These are phyloP conservation scores for Sarcophaga bullata DNA, from an alignment of 1,140 invertebrate genomes.

Conservation along the genomic window DNA sequence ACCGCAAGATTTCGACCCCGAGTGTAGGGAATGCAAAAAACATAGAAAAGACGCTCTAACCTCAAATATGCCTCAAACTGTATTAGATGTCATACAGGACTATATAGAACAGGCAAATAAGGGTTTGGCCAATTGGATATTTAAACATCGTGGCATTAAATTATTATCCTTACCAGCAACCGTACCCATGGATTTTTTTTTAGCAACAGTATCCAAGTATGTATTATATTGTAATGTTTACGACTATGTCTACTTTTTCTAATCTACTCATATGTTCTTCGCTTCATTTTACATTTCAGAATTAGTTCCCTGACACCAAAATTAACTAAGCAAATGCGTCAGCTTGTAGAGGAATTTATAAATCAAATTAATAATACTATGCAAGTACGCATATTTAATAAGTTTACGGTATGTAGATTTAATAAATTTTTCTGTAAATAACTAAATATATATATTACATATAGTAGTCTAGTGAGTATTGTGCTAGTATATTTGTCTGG, in stretches of 20 bases:
- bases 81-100: conserved; percentile 88
- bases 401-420: conserved; percentile 56
- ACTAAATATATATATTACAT: no score
- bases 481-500: no score
- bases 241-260: conserved; percentile 1
- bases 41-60: conserved; percentile 86
- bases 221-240: conserved; percentile 54
- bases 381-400: conserved; percentile 57
- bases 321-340: conserved; percentile 58
- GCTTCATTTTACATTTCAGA: conserved; percentile 47
- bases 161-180: conserved; percentile 85
- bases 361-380: conserved; percentile 57
- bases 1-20: conserved; percentile 79
- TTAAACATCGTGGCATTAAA: conserved; percentile 83
- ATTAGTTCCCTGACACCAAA: conserved; percentile 58
- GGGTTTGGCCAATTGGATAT: conserved; percentile 89
- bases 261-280: not conserved
- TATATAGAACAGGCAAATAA: conserved; percentile 91
- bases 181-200: conserved; percentile 85
- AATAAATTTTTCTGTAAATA: no score
- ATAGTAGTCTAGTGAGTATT: no score
- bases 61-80: conserved; percentile 86
- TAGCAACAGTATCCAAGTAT: conserved; percentile 85
- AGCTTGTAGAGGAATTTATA: conserved; percentile 54
- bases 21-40: conserved; percentile 84